Base-by-base conservation (phyloP, 2,888 invertebrate genomes). In the Octodonta nipae region DNA sequence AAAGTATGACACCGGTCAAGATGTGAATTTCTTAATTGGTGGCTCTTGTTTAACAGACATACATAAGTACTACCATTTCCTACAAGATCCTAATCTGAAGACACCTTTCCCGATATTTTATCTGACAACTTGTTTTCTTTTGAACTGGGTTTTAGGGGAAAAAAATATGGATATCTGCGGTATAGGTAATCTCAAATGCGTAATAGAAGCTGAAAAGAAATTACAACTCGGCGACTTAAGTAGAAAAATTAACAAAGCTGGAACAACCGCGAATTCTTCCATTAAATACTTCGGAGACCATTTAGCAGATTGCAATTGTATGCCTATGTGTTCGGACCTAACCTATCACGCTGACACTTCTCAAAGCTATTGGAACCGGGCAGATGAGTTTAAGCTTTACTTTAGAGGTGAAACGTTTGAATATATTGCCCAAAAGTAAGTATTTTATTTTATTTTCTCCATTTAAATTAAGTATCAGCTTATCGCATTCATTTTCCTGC, bases 321-420 rank as follows among this genome's bases (percentile, higher is more conserved):
- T 72, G 17, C 72, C 71, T 27, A 62, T 75, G 0, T 78, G 78
- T 51, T 71, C 73, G 1, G 75, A 77, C 8, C 69, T 78, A 27
- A 68, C 71, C 16, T 78, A 76, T 43, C 73, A 77, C 42, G 72
- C 74, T 0, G 76, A 76, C 51, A 75, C 72, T 1, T 76, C 78
- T 0, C 77, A 77, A 46, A 73, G 74, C 0, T 67, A 72, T 39
- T 76, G 69, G 45, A 67, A 74, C 38, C 73, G 71, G 65, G 60
- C 63, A 16, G 36, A 44, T 17, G 7, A 36, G 5, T 17, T 33
- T 7, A 37, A 35, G 12, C 40, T 40, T n/a, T 16, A 30, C 14
- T 13, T n/a, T 8, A 24, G 12, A 28, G 32, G 38, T 34, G 33
- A 17, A 13, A 33, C 15, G n/a, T 13, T 13, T 10, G 20, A 15